Evolutionary conservation across 1,140 invertebrate genomes (phyloP), one percentile per base, ranked within the genome.

Genomic region (Luehdorfia chinensis): DNA sequence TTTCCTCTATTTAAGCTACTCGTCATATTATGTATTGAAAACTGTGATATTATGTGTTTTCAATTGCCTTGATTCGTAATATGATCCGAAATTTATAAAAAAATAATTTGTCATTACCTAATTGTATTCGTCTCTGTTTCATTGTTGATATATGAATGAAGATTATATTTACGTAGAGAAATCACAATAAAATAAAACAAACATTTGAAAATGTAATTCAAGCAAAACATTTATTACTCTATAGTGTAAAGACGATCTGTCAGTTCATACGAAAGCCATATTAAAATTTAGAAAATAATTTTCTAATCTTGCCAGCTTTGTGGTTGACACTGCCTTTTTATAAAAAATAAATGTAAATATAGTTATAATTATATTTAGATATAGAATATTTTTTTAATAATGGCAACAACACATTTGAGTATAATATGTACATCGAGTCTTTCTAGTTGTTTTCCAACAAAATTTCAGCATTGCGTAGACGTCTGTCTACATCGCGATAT

Each of bases 11-110:
- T 46, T 47, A 45, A 44, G 23, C 47, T 48, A 36, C 43, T 32
- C 46, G 45, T 55, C 54, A 46, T 54, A 34, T 57, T 21, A 59
- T 75, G 67, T 77, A 83, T 85, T 85, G 78, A 72, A 81, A 85
- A 81, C 81, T 85, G 81, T 85, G 81, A 85, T 85, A 85, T 80
- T 80, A 59, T 76, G 66, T 80, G 75, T 85, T 85, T 83, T 81
- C 76, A 79, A 85, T 83, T 59, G 47, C 67, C 47, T 16, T 43
- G 14, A 23, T 14, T 8, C 9, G 4, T 21, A 3, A 3, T 21
- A 21, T 21, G 19, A 21, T 6, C 2, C 6, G 2, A 21, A 21
- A 21, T 3, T n/a, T 21, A 6, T 21, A 21, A 21, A 21, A 21
- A 21, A 21, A 6, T 21, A 21, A 21, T 21, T 2, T 21, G 19